Percentiles rank a stretch among this genome's conserved stretches.
Conservation (phyloP, 37 sponge, comb jelly and placozoan species). For the Agelas oroides region DNA sequence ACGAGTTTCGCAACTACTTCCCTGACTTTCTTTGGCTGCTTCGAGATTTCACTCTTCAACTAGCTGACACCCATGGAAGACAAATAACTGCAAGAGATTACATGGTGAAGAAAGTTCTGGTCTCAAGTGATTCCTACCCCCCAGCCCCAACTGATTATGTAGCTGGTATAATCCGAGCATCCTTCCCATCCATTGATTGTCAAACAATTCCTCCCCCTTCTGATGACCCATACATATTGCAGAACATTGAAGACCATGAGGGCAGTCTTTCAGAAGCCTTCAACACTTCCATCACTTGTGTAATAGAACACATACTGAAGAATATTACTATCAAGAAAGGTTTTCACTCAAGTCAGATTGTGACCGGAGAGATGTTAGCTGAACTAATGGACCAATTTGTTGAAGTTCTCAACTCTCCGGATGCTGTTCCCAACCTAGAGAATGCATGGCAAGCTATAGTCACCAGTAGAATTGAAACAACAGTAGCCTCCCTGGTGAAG, state of each 20-base stretch:
- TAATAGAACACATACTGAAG: not conserved
- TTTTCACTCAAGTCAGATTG: not conserved
- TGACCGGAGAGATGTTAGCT: conserved; percentile 22
- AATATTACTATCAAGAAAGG: conserved; percentile 20
- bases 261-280: conserved; percentile 19
- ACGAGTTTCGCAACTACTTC: conserved; percentile 27
- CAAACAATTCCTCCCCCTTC: conserved; percentile 28
- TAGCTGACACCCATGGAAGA: too few relatives aligned
- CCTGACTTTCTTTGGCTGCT: conserved; percentile 61
- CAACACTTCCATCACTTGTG: not conserved
- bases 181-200: conserved; percentile 48
- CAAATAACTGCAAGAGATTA: conserved; percentile 38
- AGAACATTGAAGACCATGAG: conserved; percentile 6
- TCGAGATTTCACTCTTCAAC: conserved; percentile 21
- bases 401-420: conserved; percentile 42
- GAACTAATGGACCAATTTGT: conserved; percentile 7
- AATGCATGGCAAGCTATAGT: conserved; percentile 32
- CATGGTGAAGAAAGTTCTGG: conserved; percentile 13
- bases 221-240: conserved; percentile 7
- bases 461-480: not conserved
- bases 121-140: too few relatives aligned
- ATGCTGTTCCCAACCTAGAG: conserved; percentile 38
- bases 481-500: not conserved
- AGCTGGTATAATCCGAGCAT: not conserved
- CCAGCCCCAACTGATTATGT: conserved; percentile 11